Evolutionary conservation across 2,888 invertebrate species (phyloP), one percentile per base, ranked within the genome.

Genomic region (Sycophila texana): DNA sequence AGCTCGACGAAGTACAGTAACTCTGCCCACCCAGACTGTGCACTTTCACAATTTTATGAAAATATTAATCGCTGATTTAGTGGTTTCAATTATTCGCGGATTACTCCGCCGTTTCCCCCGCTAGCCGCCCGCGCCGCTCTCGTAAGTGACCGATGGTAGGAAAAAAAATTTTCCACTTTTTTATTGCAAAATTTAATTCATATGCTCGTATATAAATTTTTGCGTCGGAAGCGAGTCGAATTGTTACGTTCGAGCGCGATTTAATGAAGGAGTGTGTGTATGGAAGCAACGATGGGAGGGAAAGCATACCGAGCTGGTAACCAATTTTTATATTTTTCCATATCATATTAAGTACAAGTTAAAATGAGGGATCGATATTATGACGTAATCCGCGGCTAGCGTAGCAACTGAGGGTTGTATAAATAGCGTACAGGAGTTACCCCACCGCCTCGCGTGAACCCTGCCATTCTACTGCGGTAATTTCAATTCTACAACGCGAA

Each of bases 31-130:
- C 30, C 61, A 26, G 30, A 20, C 60, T 16, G 13, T 4, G 13
- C 73, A 30, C 22, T 76, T 76, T 70, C 55, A 47, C 70, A 47
- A 63, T 70, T 76, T 76, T 76, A 70, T 63, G 70, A 70, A 70
- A 70, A 55, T 76, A 57, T 76, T 70, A 76, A 76, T 70, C 63
- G 63, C 55, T 63, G 63, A 70, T 70, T 67, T 51, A 60, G 55
- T 30, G 10, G 18, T 58, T 18, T 58, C 18, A 51, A 75, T 67
- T 30, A 75, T 75, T 67, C 26, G 60, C 22, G 49, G 22, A 49
- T 51, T 49, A 61, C 60, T n/a, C 4, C 20, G 1, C 1, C 4
- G 2, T 30, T 39, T 5, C 7, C 4, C 4, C 53, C 26, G 0
- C 26, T 26, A n/a, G n/a, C n/a, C n/a, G n/a, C n/a, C n/a, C n/a